Evolutionary conservation across 2,888 invertebrate species (phyloP), one percentile per base, ranked within the genome.

Genomic region (Nezara viridula): DNA sequence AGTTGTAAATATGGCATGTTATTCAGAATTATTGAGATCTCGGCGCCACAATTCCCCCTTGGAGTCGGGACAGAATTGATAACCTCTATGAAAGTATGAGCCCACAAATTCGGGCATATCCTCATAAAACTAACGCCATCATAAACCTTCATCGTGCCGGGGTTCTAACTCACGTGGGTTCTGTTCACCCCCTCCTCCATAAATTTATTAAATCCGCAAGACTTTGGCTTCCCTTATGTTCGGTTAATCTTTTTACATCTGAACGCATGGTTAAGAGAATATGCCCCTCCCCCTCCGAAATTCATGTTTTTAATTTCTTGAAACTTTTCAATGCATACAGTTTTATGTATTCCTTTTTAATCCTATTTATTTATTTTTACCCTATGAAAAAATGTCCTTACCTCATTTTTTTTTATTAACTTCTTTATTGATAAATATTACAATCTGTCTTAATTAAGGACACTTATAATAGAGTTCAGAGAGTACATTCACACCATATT

Each of bases 91-190:
- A 81, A 81, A 81, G 44, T 81, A 81, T 47, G 44, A 47, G 44
- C 44, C 37, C 81, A 81, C 81, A 81, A 44, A 81, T 40, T 81
- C 16, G 10, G 44, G 44, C 81, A 81, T 44, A 81, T 81, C 81
- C 66, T 73, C 66, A 37, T 73, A 73, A 73, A 73, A 73, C 66
- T 73, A 73, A 73, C 66, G 66, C 66, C 66, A 81, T 81, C 81
- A n/a, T 81, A 81, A 81, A 81, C 44, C 81, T 81, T 81, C 81
- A 81, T 81, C 81, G n/a, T 44, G 81, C 44, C 14, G 12, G 40
- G 44, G 12, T n/a, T 47, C 44, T 81, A 81, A 81, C 81, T 81
- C 81, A 81, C 44, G 44, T 81, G 19, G 81, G 81, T 1, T 81
- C 44, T 47, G 81, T 44, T 44, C 81, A 21, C 24, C 44, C n/a